Evolutionary conservation across 2,113 vertebrate species (phyloP), one percentile per base, ranked within the genome.

Genomic region (Cyphomyrus plagiostoma): DNA sequence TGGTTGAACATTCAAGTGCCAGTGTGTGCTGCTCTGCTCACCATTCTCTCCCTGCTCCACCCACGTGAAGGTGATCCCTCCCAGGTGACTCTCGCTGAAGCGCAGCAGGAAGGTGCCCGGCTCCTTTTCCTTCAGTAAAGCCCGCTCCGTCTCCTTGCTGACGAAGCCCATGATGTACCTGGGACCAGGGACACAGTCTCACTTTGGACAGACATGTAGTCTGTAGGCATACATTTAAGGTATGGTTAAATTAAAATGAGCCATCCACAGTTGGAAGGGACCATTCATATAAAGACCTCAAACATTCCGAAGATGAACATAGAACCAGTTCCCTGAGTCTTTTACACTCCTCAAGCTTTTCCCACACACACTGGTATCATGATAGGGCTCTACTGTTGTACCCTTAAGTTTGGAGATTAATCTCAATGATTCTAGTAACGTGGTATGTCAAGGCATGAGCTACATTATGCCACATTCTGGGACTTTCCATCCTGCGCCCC

Each of bases 61-160:
- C 98, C 98, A 99, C 74, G 98, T 99, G 92, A 99, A 99, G 17
- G 98, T 99, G 94, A 99, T 99, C 89, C 98, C 98, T 89, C 98
- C 98, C 0, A 99, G 95, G 92, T 99, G 98, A 90, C 98, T 99
- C 94, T 99, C 98, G 50, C 98, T 99, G 94, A 99, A 99, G 91
- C 98, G 94, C 89, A 99, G 80, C 49, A 99, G 95, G 94, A 99
- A 99, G 0, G 98, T 99, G 46, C 98, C 98, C 0, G 97, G 96
- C 89, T 96, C 96, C 93, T 96, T 97, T 92, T 97, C 98, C 93
- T 98, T 98, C 80, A 99, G 95, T 93, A 99, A 94, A 86, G 94
- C 92, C 0, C 98, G 96, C 91, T 99, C 98, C 92, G 95, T 98
- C 93, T 98, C 98, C 94, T 99, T 99, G 92, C 97, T 99, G 89